A percentile compares a stretch with the other conserved stretches of the same genome.
Evolutionary conservation across 2,797 vertebrate genomes (phyloP).

Genomic region (Acropternis orthonyx): DNA sequence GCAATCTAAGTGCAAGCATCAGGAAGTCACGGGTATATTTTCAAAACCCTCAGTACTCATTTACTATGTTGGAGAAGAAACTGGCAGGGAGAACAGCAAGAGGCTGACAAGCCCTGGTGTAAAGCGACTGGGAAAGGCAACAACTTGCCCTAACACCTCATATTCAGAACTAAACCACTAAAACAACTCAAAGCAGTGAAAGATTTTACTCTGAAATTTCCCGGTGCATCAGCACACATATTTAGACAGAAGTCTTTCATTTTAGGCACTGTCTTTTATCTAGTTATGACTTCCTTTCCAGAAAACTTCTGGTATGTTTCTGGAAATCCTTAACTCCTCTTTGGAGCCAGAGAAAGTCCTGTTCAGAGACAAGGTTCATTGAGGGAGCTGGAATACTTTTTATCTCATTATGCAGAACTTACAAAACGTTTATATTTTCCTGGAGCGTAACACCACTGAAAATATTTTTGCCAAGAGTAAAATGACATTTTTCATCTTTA

Average conservation of each 20-base stretch:
- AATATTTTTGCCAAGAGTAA: not conserved
- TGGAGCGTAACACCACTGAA: not conserved
- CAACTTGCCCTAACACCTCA: not conserved
- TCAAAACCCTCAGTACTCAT: not conserved
- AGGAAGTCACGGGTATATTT: not conserved
- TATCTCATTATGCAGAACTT: not conserved
- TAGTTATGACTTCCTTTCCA: not conserved
- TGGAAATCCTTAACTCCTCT: not conserved
- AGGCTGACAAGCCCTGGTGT: not conserved
- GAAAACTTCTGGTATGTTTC: not conserved
- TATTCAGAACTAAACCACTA: not conserved
- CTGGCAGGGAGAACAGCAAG: not conserved
- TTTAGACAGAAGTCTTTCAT: not conserved
- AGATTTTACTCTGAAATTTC: not conserved
- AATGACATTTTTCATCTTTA: not conserved
- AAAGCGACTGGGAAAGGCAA: not conserved
- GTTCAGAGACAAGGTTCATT: not conserved
- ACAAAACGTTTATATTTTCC: not conserved
- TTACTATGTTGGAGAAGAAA: not conserved
- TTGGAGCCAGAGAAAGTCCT: not conserved
- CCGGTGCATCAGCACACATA: not conserved
- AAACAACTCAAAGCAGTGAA: not conserved
- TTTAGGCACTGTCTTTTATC: not conserved
- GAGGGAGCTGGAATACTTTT: not conserved
- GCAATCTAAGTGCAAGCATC: not conserved